These are phyloP conservation scores for Podarcis muralis DNA, from an alignment of 2,113 vertebrate species.

Conservation along the genomic window DNA sequence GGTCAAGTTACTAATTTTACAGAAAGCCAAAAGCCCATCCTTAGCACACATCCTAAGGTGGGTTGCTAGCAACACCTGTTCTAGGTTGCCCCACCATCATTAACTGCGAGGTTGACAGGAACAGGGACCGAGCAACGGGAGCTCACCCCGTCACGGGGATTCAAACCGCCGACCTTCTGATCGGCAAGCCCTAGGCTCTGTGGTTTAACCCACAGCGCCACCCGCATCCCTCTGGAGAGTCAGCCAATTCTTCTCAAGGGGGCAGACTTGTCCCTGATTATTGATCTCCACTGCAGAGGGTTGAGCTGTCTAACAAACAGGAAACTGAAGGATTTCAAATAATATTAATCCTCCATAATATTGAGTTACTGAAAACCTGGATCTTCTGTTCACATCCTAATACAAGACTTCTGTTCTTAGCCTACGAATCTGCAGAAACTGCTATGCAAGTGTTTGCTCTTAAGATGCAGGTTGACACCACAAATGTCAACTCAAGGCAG, in stretches of 20 bases:
- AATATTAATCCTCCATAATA: fast-evolving
- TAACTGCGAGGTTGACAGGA: neutral
- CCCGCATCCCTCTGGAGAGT: no score
- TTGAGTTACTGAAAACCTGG: neutral
- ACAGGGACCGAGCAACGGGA: no score
- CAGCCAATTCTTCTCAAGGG: neutral
- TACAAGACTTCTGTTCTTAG: neutral
- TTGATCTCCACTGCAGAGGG: neutral
- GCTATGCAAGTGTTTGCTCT: neutral
- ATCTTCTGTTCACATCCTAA: neutral
- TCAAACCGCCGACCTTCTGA: no score
- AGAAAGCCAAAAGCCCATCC: neutral
- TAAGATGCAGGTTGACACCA: neutral
- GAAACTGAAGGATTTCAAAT: neutral
- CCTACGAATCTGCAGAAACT: neutral
- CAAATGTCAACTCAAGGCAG: neutral
- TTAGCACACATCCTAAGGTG: neutral
- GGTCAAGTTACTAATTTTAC: no score
- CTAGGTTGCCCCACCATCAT: neutral
- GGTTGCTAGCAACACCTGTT: neutral
- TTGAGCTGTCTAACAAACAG: neutral
- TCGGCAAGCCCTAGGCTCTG: no score
- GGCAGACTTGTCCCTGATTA: neutral
- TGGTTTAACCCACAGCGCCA: no score
- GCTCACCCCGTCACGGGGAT: no score